phyloP scores from a whole-genome alignment of 2,113 vertebrate species.

The Ceyx melanurus region DNA sequence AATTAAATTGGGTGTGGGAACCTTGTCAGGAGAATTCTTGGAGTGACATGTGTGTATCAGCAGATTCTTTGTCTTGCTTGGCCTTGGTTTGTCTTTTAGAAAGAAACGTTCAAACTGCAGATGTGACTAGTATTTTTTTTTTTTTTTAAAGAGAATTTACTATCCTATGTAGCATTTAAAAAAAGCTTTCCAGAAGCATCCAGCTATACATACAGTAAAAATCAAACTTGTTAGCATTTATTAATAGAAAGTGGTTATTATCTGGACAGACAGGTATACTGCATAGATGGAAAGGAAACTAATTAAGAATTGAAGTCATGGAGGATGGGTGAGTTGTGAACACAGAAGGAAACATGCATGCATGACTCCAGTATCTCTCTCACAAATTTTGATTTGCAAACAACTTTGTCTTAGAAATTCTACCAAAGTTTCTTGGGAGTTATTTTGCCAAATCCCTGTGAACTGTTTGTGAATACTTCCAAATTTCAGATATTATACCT shows the following conservation, averaged over 20 bases:
- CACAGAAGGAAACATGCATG: not conserved
- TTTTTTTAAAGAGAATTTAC: constrained; percentile 12
- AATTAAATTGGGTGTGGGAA: constrained; percentile 81
- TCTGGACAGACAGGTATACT: not conserved
- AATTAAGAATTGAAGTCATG: not conserved
- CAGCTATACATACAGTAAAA: not conserved
- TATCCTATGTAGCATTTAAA: not conserved
- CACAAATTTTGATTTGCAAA: not conserved
- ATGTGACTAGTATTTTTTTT: constrained; percentile 39
- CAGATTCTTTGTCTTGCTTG: constrained; percentile 80
- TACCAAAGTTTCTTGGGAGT: not conserved
- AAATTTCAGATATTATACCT: not conserved
- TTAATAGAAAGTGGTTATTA: not conserved
- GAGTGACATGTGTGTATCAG: constrained; percentile 79
- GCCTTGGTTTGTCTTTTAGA: constrained; percentile 65
- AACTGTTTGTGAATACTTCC: not conserved
- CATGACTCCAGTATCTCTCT: not conserved
- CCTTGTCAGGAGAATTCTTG: constrained; percentile 79
- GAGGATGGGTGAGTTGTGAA: not conserved
- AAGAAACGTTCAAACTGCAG: constrained; percentile 63
- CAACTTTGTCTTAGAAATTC: not conserved
- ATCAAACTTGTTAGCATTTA: not conserved
- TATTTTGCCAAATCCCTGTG: not conserved
- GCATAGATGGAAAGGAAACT: not conserved
- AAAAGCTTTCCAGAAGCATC: constrained; percentile 1